Base-by-base conservation (phyloP, 2,888 invertebrate species). In the Diarsia mendica region DNA sequence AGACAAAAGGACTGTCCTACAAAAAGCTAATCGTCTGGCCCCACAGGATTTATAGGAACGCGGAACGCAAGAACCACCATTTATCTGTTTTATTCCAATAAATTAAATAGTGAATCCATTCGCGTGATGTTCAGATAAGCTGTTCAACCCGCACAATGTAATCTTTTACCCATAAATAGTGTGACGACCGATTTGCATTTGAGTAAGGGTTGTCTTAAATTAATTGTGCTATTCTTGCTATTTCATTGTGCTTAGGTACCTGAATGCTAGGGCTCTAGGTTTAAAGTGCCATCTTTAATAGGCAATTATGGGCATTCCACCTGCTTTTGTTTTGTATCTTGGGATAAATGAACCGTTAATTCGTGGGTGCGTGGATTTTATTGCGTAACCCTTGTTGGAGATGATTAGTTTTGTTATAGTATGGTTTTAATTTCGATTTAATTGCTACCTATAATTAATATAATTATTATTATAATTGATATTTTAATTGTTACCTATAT, bases 41-140 rank as follows among this genome's bases (percentile, higher is more conserved):
- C 64, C 75, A 76, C 75, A 77, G 65, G 9, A 65, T 70, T 75
- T 77, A 91, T 89, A 91, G 93, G 95, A 95, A 96, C 95, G 95
- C 96, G 95, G 95, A 95, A 94, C 92, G 93, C 85, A 85, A 89
- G 90, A 91, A 91, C 92, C 86, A 89, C 92, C 92, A 94, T 95
- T 94, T 95, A 95, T 95, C 95, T 95, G 92, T 93, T 95, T 94
- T 95, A 95, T 95, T 94, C 93, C 95, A 92, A 96, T 96, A 96
- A 96, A 95, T 95, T 95, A 95, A 94, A 95, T 91, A 90, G 90
- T 93, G 92, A 92, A 92, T 91, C 93, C 93, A 93, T 94, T 94
- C 90, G 88, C 83, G 88, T 94, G 94, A 96, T 96, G 90, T 89
- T 86, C 88, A 94, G 95, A 96, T 96, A 96, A 94, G 93, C 92